These are phyloP conservation scores for Spodoptera frugiperda DNA, from an alignment of 1,140 invertebrate genomes.

Conservation along the genomic window DNA sequence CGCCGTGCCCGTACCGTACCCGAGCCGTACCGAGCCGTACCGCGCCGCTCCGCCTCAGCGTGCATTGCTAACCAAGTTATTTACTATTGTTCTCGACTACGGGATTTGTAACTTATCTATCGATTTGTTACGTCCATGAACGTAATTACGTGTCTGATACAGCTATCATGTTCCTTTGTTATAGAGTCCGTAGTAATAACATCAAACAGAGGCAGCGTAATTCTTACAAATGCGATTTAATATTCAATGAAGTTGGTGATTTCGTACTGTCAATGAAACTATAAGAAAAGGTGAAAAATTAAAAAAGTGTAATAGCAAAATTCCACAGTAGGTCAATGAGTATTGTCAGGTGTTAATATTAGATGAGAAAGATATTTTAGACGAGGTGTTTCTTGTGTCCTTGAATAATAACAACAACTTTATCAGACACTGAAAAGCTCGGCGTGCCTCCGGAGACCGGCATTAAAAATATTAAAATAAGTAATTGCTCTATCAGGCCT, in stretches of 20 bases:
- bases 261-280: too few relatives aligned
- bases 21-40: too few relatives aligned
- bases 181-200: not conserved
- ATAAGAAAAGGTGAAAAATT: not conserved
- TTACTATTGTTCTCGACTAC: constrained; percentile 12
- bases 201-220: not conserved
- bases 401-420: constrained; percentile 60
- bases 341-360: constrained; percentile 37
- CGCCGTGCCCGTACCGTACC: not conserved
- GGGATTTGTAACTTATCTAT: constrained; percentile 23
- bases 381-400: constrained; percentile 43
- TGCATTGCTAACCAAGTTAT: constrained; percentile 51
- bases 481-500: constrained; percentile 78
- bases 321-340: not conserved
- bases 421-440: constrained; percentile 62
- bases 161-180: not conserved
- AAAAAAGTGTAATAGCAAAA: not conserved
- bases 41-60: constrained; percentile 38
- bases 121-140: constrained; percentile 27
- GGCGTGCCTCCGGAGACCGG: constrained; percentile 58
- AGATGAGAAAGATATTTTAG: constrained; percentile 19
- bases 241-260: too few relatives aligned
- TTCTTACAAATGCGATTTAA: not conserved
- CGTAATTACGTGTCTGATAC: not conserved
- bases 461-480: constrained; percentile 82